Evolutionary conservation across 2,113 vertebrate genomes (phyloP).

Genomic region (Ifrita kowaldi): DNA sequence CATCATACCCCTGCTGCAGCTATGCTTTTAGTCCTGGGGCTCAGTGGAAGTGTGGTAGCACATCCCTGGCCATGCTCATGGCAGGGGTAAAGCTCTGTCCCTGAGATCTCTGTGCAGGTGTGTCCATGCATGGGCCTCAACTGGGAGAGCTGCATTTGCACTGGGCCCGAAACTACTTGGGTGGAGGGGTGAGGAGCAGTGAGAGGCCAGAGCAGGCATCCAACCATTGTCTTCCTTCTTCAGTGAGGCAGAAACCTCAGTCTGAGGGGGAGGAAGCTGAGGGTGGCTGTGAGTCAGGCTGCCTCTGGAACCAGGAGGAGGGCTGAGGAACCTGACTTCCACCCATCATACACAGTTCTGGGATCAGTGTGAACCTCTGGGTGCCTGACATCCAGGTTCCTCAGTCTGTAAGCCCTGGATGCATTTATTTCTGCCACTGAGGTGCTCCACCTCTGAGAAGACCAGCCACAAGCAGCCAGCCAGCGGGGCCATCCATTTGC

Average conservation of each 20-base stretch:
- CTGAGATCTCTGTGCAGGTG: neutral
- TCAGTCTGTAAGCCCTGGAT: neutral
- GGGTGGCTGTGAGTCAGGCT: neutral
- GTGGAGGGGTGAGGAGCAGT: neutral
- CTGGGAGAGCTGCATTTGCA: neutral
- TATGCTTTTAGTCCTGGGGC: neutral
- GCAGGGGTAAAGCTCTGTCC: neutral
- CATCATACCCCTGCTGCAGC: neutral
- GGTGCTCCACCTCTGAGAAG: neutral
- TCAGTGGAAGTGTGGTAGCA: neutral
- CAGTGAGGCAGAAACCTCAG: neutral
- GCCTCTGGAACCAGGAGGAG: neutral
- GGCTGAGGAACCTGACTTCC: neutral
- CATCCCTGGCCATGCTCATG: neutral
- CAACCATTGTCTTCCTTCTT: neutral
- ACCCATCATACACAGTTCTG: neutral
- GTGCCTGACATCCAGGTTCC: neutral
- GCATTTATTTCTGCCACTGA: neutral
- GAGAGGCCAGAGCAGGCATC: neutral
- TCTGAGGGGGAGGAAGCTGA: neutral
- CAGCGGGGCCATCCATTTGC: neutral
- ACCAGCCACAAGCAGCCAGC: neutral
- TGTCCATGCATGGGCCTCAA: neutral
- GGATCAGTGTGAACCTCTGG: neutral
- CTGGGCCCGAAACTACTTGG: neutral